phyloP scores from a whole-genome alignment of 1,140 invertebrate species.

The Bilobella aurantiaca region DNA sequence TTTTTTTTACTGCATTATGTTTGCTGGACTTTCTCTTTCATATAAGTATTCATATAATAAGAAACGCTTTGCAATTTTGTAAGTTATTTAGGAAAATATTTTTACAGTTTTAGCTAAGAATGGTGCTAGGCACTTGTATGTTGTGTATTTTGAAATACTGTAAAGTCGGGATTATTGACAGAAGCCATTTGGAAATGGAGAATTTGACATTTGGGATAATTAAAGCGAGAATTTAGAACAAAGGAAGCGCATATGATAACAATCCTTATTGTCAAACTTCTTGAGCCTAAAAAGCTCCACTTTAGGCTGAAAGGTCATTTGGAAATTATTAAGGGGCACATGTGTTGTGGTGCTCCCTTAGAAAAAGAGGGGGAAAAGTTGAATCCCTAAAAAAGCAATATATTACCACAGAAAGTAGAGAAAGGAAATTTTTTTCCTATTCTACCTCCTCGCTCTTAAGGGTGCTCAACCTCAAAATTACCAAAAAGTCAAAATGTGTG shows the following conservation, averaged over 20 bases:
- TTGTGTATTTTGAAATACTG: no score
- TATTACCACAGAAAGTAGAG: not conserved
- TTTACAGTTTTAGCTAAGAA: no score
- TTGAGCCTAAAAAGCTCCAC: not conserved
- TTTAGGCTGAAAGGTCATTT: not conserved
- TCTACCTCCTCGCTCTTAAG: not conserved
- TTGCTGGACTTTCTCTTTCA: not conserved
- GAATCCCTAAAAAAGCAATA: constrained; percentile 5
- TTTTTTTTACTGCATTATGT: not conserved
- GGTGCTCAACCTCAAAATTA: constrained; percentile 9
- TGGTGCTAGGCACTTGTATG: no score
- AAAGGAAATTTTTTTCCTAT: constrained; percentile 1
- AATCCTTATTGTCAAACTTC: constrained; percentile 3
- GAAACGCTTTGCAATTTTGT: no score
- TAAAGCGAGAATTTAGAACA: not conserved
- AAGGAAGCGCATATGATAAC: constrained; percentile 8
- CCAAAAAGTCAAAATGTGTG: constrained; percentile 9
- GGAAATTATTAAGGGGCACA: constrained; percentile 3
- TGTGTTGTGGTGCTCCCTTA: not conserved
- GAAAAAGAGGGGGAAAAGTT: not conserved
- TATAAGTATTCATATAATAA: no score
- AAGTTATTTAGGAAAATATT: no score
- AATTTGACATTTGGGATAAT: not conserved
- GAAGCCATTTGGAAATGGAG: not conserved
- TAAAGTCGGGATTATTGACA: not conserved